These are phyloP conservation scores for Turritopsis dohrnii DNA, from an alignment of 30 jellyfish, hydroid and myxozoan species.

Conservation along the genomic window DNA sequence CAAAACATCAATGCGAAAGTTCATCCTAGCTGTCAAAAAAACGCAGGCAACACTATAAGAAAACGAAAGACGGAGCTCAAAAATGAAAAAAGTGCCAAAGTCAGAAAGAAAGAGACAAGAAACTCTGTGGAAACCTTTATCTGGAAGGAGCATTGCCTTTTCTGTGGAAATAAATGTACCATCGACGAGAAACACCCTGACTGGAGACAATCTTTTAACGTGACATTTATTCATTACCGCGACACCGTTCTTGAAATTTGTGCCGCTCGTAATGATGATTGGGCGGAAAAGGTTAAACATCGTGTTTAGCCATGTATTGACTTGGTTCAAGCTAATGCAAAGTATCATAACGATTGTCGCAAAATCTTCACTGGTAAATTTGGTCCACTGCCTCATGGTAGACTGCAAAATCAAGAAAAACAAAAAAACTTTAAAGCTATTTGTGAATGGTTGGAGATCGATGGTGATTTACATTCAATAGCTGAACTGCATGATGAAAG, in stretches of 20 bases:
- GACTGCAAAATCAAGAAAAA: too few relatives aligned
- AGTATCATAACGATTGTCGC: background rate
- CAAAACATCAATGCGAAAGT: conserved; percentile 8
- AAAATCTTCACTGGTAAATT: too few relatives aligned
- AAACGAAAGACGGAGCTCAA: background rate
- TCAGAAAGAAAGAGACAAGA: too few relatives aligned
- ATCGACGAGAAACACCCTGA: conserved; percentile 6
- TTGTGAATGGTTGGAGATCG: conserved; percentile 10
- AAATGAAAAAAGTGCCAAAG: background rate
- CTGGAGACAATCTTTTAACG: background rate
- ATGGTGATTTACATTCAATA: conserved; percentile 13
- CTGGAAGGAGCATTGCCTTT: conserved; percentile 4
- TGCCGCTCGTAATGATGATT: conserved; percentile 8
- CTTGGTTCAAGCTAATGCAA: conserved; percentile 14
- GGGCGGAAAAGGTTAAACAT: background rate
- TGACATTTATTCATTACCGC: conserved; percentile 11
- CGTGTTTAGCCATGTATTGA: conserved; percentile 1
- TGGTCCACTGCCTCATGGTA: too few relatives aligned
- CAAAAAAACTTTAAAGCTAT: conserved; percentile 11
- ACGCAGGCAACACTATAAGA: background rate
- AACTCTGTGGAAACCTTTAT: background rate
- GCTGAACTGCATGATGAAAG: conserved; percentile 12
- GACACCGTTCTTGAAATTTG: background rate
- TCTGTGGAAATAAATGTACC: background rate
- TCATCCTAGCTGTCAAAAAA: conserved; percentile 19